Percentiles rank a stretch among this genome's conserved stretches.
These are phyloP conservation scores for Idris sp. DNA, from an alignment of 1,140 invertebrate species.

Conservation along the genomic window DNA sequence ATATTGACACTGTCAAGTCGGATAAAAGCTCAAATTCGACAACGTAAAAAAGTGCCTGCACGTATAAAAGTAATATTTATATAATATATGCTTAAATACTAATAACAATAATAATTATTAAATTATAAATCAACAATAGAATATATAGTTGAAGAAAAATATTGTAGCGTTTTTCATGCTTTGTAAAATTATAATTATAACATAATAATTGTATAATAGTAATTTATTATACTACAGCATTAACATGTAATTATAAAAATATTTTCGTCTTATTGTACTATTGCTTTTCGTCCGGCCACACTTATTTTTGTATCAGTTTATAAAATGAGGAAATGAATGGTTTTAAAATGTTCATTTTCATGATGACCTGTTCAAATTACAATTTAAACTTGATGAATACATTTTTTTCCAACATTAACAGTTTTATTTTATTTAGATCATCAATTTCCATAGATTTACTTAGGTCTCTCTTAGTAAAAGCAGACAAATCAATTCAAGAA, in stretches of 20 bases:
- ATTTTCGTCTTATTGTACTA: conserved; percentile 49
- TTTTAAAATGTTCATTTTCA: too few species aligned
- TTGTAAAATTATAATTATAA: conserved; percentile 8
- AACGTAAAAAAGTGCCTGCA: conserved; percentile 50
- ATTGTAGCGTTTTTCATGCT: conserved; percentile 2
- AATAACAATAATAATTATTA: conserved; percentile 29
- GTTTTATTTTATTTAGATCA: too few species aligned
- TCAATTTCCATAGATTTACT: too few species aligned
- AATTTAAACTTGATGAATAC: too few species aligned
- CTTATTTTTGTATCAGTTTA: conserved; percentile 4
- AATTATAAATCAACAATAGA: conserved; percentile 28
- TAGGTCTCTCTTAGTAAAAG: too few species aligned
- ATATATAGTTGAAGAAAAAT: conserved; percentile 7
- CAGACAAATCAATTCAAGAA: too few species aligned
- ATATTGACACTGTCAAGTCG: conserved; percentile 41
- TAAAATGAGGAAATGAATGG: conserved; percentile 13
- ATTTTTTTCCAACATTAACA: too few species aligned
- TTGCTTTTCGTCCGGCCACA: conserved; percentile 64
- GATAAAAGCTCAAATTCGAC: conserved; percentile 38
- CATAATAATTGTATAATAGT: conserved; percentile 12
- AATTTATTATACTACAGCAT: conserved; percentile 12
- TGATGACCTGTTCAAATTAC: too few species aligned
- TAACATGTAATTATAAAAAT: neutral
- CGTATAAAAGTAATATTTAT: conserved; percentile 50
- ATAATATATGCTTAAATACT: conserved; percentile 27